Conservation (phyloP, 2,113 vertebrate species). For the Eulemur rufifrons region DNA sequence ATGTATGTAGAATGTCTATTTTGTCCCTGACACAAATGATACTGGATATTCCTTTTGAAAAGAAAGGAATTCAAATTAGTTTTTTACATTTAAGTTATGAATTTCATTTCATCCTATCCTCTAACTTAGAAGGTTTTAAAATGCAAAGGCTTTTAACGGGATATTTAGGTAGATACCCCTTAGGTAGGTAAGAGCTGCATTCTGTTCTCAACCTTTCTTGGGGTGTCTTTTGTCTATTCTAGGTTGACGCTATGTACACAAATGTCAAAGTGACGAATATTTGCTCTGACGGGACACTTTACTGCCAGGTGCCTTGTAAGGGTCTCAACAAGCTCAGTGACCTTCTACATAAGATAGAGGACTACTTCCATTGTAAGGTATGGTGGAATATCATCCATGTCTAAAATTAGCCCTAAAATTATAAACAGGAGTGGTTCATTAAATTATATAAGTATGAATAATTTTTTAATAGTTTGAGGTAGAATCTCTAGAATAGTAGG, state of each 20-base stretch:
- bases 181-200: neutral
- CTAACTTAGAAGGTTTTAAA: neutral
- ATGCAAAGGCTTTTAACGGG: neutral
- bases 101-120: neutral
- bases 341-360: slow-evolving; percentile 88
- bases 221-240: slow-evolving; percentile 46
- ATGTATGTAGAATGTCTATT: neutral
- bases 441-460: neutral
- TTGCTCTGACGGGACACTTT: slow-evolving; percentile 90
- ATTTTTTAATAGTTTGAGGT: neutral
- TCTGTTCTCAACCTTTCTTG: neutral
- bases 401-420: neutral
- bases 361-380: slow-evolving; percentile 90
- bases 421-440: neutral
- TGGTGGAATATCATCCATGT: neutral
- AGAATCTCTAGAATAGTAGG: neutral
- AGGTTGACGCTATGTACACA: slow-evolving; percentile 88
- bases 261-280: slow-evolving; percentile 92
- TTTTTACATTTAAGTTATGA: neutral
- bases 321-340: slow-evolving; percentile 89
- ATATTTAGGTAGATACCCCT: neutral
- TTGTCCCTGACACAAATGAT: neutral
- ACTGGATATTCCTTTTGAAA: neutral
- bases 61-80: neutral
- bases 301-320: slow-evolving; percentile 93